phyloP scores from a whole-genome alignment of 2,888 invertebrate genomes.

The Luperina nickerlii region DNA sequence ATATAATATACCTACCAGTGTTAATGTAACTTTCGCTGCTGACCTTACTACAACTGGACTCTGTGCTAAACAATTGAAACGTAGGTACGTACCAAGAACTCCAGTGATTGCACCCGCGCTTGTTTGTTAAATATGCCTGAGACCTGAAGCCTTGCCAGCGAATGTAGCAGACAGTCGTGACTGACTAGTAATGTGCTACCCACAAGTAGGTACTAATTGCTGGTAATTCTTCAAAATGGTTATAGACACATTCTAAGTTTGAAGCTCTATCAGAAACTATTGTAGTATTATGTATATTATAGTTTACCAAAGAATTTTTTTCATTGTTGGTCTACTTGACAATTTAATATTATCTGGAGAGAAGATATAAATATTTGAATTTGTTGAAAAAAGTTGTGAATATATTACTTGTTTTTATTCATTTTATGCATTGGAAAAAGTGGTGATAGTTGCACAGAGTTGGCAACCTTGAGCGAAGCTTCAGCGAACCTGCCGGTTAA shows the following conservation, averaged over 20 bases:
- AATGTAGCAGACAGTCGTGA: not conserved
- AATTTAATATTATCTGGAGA: not conserved
- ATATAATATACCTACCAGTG: not conserved
- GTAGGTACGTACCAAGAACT: conserved; percentile 24
- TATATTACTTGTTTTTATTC: conserved; percentile 7
- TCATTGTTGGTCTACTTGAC: not conserved
- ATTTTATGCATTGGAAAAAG: conserved; percentile 38
- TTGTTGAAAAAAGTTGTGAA: not conserved
- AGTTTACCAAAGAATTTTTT: conserved; percentile 1
- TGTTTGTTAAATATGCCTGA: conserved; percentile 36
- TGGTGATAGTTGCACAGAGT: conserved; percentile 15
- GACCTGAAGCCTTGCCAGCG: not conserved
- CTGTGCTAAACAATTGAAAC: not conserved
- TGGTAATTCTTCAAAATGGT: not conserved
- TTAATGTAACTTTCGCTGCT: not conserved
- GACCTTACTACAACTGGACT: not conserved
- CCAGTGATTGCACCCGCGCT: conserved; percentile 11
- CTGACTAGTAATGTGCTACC: not conserved
- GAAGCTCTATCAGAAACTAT: conserved; percentile 18
- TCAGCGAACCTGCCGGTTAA: conserved; percentile 35
- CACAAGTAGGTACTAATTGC: not conserved
- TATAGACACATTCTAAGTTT: conserved; percentile 9
- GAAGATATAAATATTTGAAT: conserved; percentile 16
- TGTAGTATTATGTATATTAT: not conserved
- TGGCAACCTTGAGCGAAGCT: conserved; percentile 32